These are phyloP conservation scores for Brachyptera putata DNA, from an alignment of 2,888 invertebrate genomes.

Conservation along the genomic window DNA sequence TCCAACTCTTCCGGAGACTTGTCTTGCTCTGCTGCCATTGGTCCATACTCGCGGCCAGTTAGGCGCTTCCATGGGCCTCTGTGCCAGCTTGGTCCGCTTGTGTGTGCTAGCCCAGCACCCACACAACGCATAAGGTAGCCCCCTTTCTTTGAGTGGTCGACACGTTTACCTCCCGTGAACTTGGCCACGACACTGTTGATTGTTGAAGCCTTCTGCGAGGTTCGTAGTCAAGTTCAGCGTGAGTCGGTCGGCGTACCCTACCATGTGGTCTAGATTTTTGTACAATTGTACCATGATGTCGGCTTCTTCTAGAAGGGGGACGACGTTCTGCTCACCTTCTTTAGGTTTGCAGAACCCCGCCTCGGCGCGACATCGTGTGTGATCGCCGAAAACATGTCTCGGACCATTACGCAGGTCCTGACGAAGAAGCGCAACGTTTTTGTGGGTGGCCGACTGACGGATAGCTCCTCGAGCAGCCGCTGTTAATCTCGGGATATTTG, in stretches of 20 bases:
- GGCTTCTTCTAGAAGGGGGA: background rate
- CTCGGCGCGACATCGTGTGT: slow-evolving; percentile 8
- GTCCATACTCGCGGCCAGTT: background rate
- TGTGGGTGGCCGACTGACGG: background rate
- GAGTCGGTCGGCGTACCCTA: slow-evolving; percentile 15
- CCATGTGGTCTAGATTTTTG: background rate
- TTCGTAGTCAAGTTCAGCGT: slow-evolving; percentile 21
- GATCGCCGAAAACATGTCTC: slow-evolving; percentile 24
- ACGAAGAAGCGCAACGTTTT: background rate
- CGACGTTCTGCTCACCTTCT: slow-evolving; percentile 9
- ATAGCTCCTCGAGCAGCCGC: slow-evolving; percentile 18
- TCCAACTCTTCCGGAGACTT: too few relatives aligned
- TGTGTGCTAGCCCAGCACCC: too few relatives aligned
- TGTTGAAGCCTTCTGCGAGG: slow-evolving; percentile 11
- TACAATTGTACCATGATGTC: background rate
- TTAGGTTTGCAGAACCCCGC: background rate
- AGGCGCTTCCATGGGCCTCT: background rate
- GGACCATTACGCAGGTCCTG: slow-evolving; percentile 17
- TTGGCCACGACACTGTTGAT: background rate
- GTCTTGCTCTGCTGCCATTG: too few relatives aligned
- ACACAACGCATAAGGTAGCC: too few relatives aligned
- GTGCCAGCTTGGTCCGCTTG: too few relatives aligned
- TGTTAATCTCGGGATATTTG: slow-evolving; percentile 1
- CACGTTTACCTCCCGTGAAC: too few relatives aligned
- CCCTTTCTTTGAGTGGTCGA: too few relatives aligned